Base-by-base conservation (phyloP, 1,140 invertebrate species). In the Euschistus heros region DNA sequence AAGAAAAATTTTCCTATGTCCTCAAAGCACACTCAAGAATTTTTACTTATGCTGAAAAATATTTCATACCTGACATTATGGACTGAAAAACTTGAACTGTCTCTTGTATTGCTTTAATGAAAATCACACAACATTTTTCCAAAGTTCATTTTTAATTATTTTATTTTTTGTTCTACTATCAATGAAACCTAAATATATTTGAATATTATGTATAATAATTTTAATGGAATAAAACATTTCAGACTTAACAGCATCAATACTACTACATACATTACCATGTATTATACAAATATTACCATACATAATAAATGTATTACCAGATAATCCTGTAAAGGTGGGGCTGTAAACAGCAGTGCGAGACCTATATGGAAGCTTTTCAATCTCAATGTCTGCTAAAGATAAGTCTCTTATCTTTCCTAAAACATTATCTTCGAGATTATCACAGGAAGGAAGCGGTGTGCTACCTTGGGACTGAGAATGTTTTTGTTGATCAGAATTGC, bases 281-380 rank as follows among this genome's bases (percentile, higher is more conserved):
- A n/a, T n/a, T n/a, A n/a, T n/a, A n/a, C n/a, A n/a, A n/a, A n/a
- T n/a, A n/a, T n/a, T n/a, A n/a, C n/a, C n/a, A n/a, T n/a, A n/a
- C n/a, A 55, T 10, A 24, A 27, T 22, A 26, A 8, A 22, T 17
- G 10, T 17, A 24, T 17, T 57, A 57, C 54, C 54, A 8, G 24
- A 24, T 17, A 57, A 24, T 17, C 54, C 54, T 24, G 54, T 22
- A 57, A 57, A 57, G 54, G 54, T 57, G 54, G 54, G 54, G 26
- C 54, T 57, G 54, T 57, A 57, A 57, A 57, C 54, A 26, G 54
- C 54, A 24, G 54, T 57, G 24, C 54, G 54, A 57, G 54, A 57
- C 24, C 54, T 57, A 15, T 57, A 57, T 10, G 54, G 54, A 18
- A 57, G 54, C 26, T 57, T 57, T 24, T 26, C 54, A 26, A 57